A percentile compares a stretch with the other conserved stretches of the same genome.
These are phyloP conservation scores for Etia nguti DNA, from an alignment of 2,113 vertebrate genomes.

Conservation along the genomic window DNA sequence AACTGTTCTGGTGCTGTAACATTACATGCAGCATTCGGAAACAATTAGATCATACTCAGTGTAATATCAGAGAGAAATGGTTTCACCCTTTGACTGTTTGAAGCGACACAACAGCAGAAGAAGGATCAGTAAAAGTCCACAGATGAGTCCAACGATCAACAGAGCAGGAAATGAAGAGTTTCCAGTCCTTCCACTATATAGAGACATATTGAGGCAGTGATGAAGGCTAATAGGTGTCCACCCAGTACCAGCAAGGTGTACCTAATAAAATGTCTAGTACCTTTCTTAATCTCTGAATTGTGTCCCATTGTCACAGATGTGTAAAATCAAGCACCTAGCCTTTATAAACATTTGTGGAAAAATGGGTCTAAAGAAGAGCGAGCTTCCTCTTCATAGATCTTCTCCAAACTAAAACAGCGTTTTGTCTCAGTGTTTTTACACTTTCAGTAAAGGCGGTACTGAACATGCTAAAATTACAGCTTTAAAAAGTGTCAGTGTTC, in stretches of 20 bases:
- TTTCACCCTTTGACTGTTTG: not conserved
- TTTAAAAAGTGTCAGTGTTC: not conserved
- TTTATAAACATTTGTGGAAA: not conserved
- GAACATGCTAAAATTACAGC: fast-evolving
- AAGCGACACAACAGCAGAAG: not conserved
- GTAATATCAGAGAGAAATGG: fast-evolving
- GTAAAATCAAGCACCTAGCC: fast-evolving
- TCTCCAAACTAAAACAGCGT: fast-evolving
- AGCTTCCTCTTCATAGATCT: not conserved
- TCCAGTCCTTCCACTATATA: not conserved
- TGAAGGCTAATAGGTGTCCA: not conserved
- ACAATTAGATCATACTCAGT: not conserved
- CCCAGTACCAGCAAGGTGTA: fast-evolving
- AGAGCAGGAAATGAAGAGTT: fast-evolving
- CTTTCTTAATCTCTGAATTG: fast-evolving
- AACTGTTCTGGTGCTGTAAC: fast-evolving
- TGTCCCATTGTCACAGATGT: not conserved
- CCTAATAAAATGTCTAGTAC: not conserved
- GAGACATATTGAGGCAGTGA: fast-evolving
- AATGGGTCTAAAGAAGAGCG: not conserved
- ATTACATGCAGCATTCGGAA: not conserved
- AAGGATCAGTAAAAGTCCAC: not conserved
- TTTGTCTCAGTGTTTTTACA: not conserved
- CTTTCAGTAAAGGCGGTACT: fast-evolving
- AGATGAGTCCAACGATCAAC: not conserved